These are phyloP conservation scores for Hemibagrus wyckioides DNA, from an alignment of 2,113 vertebrate genomes.

Conservation along the genomic window DNA sequence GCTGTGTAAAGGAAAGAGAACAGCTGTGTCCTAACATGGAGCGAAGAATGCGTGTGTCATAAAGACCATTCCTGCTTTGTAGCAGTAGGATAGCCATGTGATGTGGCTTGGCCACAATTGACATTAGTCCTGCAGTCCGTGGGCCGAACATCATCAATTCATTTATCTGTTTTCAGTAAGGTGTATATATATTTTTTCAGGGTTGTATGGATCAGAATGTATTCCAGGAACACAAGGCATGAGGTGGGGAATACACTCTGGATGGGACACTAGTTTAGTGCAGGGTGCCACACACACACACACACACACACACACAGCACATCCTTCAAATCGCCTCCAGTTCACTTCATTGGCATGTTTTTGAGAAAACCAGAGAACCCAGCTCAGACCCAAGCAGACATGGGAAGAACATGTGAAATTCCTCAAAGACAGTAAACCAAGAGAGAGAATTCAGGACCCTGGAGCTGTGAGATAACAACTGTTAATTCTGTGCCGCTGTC, in stretches of 20 bases:
- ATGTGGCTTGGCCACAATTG: neutral
- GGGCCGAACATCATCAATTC: neutral
- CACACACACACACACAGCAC: neutral
- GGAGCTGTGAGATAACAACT: neutral
- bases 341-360: neutral
- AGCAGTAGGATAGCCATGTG: neutral
- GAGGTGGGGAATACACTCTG: neutral
- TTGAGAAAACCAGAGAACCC: neutral
- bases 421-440: neutral
- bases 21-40: slow-evolving; percentile 19
- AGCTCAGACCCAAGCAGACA: neutral
- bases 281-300: neutral
- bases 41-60: slow-evolving; percentile 7
- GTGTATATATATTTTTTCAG: neutral
- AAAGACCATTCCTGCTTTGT: slow-evolving; percentile 22
- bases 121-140: neutral
- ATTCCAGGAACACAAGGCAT: neutral
- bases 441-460: neutral
- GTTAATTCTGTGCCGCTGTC: neutral
- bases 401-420: neutral
- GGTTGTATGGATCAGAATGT: neutral
- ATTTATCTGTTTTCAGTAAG: neutral
- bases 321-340: neutral
- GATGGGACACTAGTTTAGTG: neutral
- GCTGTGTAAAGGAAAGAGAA: slow-evolving; percentile 6